Conservation (phyloP, 64 coral and sea anemone species). For the Cladopsammia gracilis region DNA sequence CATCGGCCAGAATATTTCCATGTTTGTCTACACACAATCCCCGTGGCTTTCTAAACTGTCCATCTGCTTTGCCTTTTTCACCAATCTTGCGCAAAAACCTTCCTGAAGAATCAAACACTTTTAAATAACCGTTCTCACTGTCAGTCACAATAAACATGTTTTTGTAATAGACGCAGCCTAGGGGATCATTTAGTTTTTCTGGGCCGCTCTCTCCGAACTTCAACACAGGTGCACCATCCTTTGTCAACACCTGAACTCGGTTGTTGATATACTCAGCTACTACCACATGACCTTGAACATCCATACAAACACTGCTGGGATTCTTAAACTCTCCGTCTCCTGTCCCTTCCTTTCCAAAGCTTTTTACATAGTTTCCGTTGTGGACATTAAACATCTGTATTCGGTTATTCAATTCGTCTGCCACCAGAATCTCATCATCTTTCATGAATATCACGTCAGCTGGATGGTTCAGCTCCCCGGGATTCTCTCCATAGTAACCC, state of each 20-base stretch:
- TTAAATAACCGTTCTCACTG: background rate
- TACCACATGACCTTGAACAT: conserved; percentile 26
- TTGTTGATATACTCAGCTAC: conserved; percentile 21
- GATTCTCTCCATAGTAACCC: background rate
- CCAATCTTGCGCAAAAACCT: too few relatives aligned
- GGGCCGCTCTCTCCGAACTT: conserved; percentile 1
- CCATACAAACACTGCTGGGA: background rate
- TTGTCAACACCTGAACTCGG: conserved; percentile 6
- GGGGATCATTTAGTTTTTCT: background rate
- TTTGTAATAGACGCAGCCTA: background rate
- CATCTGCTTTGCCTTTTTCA: too few relatives aligned
- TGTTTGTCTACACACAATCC: too few relatives aligned
- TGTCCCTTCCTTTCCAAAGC: background rate
- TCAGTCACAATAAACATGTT: conserved; percentile 3
- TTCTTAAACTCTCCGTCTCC: background rate
- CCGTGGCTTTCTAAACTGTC: too few relatives aligned
- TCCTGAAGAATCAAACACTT: too few relatives aligned
- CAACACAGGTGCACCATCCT: background rate
- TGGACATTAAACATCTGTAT: conserved; percentile 14
- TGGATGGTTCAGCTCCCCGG: conserved; percentile 5
- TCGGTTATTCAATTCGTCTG: conserved; percentile 29
- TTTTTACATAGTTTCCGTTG: conserved; percentile 10
- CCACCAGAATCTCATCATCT: conserved; percentile 23
- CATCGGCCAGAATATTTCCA: too few relatives aligned
- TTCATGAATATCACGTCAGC: background rate